These are phyloP conservation scores for Tetragonula clypearis DNA, from an alignment of 1,140 invertebrate species.

Conservation along the genomic window DNA sequence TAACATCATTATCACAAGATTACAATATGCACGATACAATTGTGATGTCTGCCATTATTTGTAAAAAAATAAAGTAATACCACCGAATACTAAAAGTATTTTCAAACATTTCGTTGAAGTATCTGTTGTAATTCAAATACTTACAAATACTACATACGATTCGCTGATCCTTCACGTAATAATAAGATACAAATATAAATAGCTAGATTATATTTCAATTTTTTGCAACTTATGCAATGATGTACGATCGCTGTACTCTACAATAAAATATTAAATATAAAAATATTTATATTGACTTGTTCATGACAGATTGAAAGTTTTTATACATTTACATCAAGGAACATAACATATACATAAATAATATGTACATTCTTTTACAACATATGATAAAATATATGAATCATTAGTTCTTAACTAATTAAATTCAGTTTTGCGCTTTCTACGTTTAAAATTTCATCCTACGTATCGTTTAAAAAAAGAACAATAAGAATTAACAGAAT, in stretches of 20 bases:
- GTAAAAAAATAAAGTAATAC: conserved; percentile 52
- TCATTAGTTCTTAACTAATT: background rate
- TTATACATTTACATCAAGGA: conserved; percentile 14
- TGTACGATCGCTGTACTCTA: background rate
- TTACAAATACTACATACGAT: conserved; percentile 18
- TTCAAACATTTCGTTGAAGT: conserved; percentile 43
- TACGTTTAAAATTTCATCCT: conserved; percentile 23
- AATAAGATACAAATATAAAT: conserved; percentile 56
- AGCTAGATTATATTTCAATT: conserved; percentile 32
- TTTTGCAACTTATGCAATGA: conserved; percentile 10
- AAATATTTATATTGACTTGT: conserved; percentile 27
- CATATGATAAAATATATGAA: background rate
- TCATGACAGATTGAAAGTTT: background rate
- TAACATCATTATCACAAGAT: conserved; percentile 56
- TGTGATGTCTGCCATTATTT: conserved; percentile 26
- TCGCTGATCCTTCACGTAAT: background rate
- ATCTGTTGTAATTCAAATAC: conserved; percentile 35
- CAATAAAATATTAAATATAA: conserved; percentile 41
- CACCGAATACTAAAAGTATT: conserved; percentile 43
- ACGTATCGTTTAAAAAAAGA: background rate
- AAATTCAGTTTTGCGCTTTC: conserved; percentile 14
- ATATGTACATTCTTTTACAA: conserved; percentile 20
- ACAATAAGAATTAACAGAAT: background rate
- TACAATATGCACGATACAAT: conserved; percentile 9
- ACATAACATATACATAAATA: conserved; percentile 18